phyloP scores from a whole-genome alignment of 2,797 vertebrate species.

The Gymnothorax javanicus region DNA sequence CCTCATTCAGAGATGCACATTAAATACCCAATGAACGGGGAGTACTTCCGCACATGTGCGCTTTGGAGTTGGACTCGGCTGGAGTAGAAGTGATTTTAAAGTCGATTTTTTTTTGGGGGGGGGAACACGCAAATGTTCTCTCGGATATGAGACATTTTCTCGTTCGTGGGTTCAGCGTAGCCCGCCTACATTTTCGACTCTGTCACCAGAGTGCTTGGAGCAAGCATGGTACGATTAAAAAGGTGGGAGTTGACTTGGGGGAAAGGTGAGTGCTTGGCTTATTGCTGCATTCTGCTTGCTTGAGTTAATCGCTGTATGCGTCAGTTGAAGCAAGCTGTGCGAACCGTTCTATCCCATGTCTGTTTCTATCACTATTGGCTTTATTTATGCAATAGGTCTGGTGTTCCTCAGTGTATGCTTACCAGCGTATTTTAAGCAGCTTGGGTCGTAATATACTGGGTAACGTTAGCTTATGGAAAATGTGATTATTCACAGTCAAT shows the following conservation, averaged over 20 bases:
- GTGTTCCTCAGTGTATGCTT: not conserved
- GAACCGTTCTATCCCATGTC: not conserved
- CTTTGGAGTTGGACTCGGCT: conserved; percentile 61
- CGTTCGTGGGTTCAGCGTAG: conserved; percentile 38
- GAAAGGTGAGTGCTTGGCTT: conserved; percentile 66
- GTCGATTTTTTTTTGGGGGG: not conserved
- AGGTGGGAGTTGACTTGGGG: conserved; percentile 66
- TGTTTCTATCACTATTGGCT: not conserved
- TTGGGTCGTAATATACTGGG: not conserved
- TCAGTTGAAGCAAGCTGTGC: not conserved
- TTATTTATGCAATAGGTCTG: not conserved
- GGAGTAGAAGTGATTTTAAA: not conserved
- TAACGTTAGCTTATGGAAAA: not conserved
- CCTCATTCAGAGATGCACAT: conserved; percentile 23
- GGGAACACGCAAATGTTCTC: not conserved
- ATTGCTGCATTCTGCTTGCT: not conserved
- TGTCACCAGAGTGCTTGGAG: conserved; percentile 70
- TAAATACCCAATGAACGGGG: conserved; percentile 59
- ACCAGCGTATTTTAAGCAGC: not conserved
- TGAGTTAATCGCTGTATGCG: too few species aligned
- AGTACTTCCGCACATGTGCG: conserved; percentile 55
- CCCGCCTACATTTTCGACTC: conserved; percentile 48
- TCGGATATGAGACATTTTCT: conserved; percentile 57
- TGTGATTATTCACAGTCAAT: not conserved
- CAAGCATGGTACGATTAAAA: conserved; percentile 49